phyloP scores from a whole-genome alignment of 2,797 vertebrate genomes.

The Microctenopoma steveboyesi region DNA sequence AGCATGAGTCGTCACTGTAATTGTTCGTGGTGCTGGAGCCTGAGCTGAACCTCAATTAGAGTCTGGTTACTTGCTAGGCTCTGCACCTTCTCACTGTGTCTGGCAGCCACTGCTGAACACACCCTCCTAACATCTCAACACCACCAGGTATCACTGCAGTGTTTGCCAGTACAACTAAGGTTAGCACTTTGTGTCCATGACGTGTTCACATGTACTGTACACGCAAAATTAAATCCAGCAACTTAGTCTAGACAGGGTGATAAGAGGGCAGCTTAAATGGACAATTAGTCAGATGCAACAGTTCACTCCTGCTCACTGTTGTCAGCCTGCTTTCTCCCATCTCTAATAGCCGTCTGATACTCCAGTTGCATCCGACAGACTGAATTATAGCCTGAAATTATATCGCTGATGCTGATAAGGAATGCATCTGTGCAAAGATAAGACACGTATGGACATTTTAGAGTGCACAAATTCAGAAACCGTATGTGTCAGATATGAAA shows the following conservation, averaged over 20 bases:
- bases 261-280: constrained; percentile 30
- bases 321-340: constrained; percentile 39
- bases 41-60: constrained; percentile 78
- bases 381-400: constrained; percentile 50
- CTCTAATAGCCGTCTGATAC: constrained; percentile 48
- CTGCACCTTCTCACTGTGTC: constrained; percentile 40
- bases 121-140: constrained; percentile 27
- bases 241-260: constrained; percentile 20
- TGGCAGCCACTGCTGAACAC: constrained; percentile 17
- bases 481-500: not conserved
- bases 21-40: constrained; percentile 70
- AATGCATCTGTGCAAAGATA: constrained; percentile 12
- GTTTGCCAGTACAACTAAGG: constrained; percentile 37
- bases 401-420: constrained; percentile 39
- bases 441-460: constrained; percentile 9
- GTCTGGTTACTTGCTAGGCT: constrained; percentile 51
- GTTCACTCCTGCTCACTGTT: constrained; percentile 19
- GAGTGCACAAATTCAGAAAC: constrained; percentile 8
- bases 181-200: constrained; percentile 1
- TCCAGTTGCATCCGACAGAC: constrained; percentile 38
- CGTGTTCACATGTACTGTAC: constrained; percentile 1
- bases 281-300: constrained; percentile 38
- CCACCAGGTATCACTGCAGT: constrained; percentile 12
- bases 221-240: not conserved
- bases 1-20: constrained; percentile 64